Evolutionary conservation across 2,888 invertebrate species (phyloP).

Genomic region (Pyralis farinalis): DNA sequence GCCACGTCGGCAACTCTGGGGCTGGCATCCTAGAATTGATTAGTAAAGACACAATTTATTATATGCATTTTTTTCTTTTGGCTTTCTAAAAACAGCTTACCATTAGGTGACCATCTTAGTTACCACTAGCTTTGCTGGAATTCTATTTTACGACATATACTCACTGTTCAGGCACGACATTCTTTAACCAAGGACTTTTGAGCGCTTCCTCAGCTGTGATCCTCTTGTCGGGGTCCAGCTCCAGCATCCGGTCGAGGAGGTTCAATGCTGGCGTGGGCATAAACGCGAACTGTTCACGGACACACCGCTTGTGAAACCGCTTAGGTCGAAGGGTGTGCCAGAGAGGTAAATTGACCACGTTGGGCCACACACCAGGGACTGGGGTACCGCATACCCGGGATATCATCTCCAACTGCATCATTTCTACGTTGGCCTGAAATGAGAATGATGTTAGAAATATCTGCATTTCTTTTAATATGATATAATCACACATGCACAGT

Average conservation of each 20-base stretch:
- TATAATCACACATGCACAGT: too few species aligned
- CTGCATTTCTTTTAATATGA: too few species aligned
- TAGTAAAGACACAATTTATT: too few species aligned
- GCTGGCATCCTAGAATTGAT: conserved; percentile 89
- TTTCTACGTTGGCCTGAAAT: conserved; percentile 92
- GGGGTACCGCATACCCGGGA: conserved; percentile 97
- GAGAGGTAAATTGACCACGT: conserved; percentile 94
- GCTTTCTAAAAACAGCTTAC: too few species aligned
- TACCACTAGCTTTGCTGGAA: too few species aligned
- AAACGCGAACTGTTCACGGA: conserved; percentile 96
- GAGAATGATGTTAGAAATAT: too few species aligned
- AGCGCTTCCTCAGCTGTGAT: conserved; percentile 97
- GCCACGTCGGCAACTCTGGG: conserved; percentile 94
- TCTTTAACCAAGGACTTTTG: conserved; percentile 94
- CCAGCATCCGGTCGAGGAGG: conserved; percentile 96
- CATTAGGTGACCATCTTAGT: too few species aligned
- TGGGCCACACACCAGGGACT: conserved; percentile 97
- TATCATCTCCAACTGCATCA: conserved; percentile 96
- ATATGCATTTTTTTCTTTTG: too few species aligned
- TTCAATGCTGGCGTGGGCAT: conserved; percentile 94
- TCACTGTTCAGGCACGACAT: conserved; percentile 94
- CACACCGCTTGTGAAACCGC: conserved; percentile 91
- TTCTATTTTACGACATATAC: too few species aligned
- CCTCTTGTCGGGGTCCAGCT: conserved; percentile 95
- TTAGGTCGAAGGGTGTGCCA: conserved; percentile 96